Evolutionary conservation across 1,140 invertebrate genomes (phyloP).

Genomic region (Coelopa frigida): DNA sequence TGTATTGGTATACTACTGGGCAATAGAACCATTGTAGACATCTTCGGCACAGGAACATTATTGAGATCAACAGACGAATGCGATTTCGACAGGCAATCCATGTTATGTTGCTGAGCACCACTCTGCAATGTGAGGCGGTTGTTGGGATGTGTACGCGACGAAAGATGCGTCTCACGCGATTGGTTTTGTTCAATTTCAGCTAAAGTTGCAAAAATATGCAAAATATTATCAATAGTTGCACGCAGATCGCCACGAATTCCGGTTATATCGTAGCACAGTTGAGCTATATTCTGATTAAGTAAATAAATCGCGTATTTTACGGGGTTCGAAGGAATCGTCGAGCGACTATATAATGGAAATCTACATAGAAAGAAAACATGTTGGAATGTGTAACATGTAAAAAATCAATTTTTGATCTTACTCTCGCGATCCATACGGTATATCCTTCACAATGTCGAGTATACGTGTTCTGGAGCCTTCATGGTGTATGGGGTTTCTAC

Average conservation of each 20-base stretch:
- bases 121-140: constrained; percentile 11
- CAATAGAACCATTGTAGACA: constrained; percentile 23
- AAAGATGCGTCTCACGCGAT: constrained; percentile 13
- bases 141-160: neutral
- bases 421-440: constrained; percentile 69
- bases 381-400: constrained; percentile 4
- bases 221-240: constrained; percentile 66
- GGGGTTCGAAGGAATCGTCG: constrained; percentile 56
- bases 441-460: constrained; percentile 64
- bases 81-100: constrained; percentile 23
- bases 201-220: constrained; percentile 42
- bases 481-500: constrained; percentile 59
- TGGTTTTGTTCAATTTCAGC: constrained; percentile 27
- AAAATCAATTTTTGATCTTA: constrained; percentile 43
- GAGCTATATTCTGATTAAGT: constrained; percentile 83
- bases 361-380: constrained; percentile 46
- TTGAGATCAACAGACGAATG: constrained; percentile 40
- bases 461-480: constrained; percentile 71
- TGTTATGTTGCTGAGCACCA: constrained; percentile 2
- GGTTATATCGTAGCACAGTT: constrained; percentile 66
- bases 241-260: constrained; percentile 62
- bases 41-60: constrained; percentile 30
- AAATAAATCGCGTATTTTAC: constrained; percentile 78
- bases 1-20: constrained; percentile 26
- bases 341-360: constrained; percentile 71